Conservation (phyloP, 2,888 invertebrate genomes). For the Melanargia galathea region DNA sequence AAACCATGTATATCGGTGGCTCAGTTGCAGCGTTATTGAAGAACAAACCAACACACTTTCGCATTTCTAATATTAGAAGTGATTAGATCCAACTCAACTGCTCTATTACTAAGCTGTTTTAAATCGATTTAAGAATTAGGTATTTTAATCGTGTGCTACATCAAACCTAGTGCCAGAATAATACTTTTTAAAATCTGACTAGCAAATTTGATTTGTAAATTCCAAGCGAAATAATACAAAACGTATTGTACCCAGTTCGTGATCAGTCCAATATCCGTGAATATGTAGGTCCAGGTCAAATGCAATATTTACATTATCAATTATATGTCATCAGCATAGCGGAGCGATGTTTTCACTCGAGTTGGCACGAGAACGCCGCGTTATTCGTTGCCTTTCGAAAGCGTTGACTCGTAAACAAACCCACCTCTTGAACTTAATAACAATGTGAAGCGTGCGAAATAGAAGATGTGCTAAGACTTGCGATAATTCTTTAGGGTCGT, state of each 20-base stretch:
- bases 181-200: not conserved
- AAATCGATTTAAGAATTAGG: not conserved
- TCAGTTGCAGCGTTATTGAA: too few relatives aligned
- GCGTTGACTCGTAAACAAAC: constrained; percentile 78
- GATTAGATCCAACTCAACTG: not conserved
- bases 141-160: not conserved
- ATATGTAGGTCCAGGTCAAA: constrained; percentile 24
- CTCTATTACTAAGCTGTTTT: not conserved
- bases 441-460: constrained; percentile 81
- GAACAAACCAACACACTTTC: too few relatives aligned
- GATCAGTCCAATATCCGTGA: constrained; percentile 21
- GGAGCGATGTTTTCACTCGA: constrained; percentile 74
- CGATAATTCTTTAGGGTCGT: constrained; percentile 73
- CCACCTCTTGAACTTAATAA: constrained; percentile 80
- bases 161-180: not conserved
- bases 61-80: not conserved
- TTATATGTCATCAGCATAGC: constrained; percentile 76
- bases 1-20: too few relatives aligned
- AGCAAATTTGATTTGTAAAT: not conserved
- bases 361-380: constrained; percentile 58
- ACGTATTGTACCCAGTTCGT: constrained; percentile 19
- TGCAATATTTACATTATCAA: constrained; percentile 72
- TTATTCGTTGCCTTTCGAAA: constrained; percentile 74
- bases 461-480: constrained; percentile 74
- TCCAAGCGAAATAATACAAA: constrained; percentile 5